phyloP scores from a whole-genome alignment of 1,140 invertebrate genomes.

The Thalassaphorura encarpata region DNA sequence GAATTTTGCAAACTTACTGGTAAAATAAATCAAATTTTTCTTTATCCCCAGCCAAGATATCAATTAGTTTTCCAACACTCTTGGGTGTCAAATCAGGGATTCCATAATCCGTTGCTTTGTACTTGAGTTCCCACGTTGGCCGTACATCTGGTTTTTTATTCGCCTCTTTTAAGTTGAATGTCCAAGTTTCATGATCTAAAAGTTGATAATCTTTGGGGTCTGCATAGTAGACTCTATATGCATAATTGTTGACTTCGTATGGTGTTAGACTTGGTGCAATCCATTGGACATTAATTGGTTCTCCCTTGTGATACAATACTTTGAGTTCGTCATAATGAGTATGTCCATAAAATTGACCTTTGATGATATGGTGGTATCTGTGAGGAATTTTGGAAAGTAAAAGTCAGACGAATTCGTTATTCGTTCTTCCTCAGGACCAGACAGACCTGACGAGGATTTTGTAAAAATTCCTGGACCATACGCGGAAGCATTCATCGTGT shows the following conservation, averaged over 20 bases:
- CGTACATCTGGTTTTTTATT: constrained; percentile 39
- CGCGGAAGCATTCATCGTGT: constrained; percentile 20
- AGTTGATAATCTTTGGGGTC: constrained; percentile 29
- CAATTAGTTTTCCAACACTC: constrained; percentile 32
- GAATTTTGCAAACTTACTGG: constrained; percentile 1
- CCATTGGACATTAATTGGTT: constrained; percentile 38
- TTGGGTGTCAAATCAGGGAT: constrained; percentile 8
- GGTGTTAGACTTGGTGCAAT: constrained; percentile 40
- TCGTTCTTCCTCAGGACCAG: background rate
- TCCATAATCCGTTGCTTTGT: constrained; percentile 32
- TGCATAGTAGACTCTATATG: constrained; percentile 43
- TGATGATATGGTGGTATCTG: constrained; percentile 17
- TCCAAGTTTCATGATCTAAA: constrained; percentile 41
- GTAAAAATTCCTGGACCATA: constrained; percentile 27
- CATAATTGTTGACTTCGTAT: constrained; percentile 41
- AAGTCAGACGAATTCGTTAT: too few relatives aligned
- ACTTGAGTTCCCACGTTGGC: constrained; percentile 30
- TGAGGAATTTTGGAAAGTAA: background rate
- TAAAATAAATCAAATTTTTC: constrained; percentile 36
- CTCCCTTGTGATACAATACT: constrained; percentile 33
- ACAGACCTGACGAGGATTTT: constrained; percentile 33
- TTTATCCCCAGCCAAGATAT: constrained; percentile 35
- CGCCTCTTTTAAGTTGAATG: constrained; percentile 40
- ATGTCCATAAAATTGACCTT: constrained; percentile 38
- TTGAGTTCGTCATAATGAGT: constrained; percentile 41